These are phyloP conservation scores for Cynopterus sphinx DNA, from an alignment of 2,797 vertebrate species.

Conservation along the genomic window DNA sequence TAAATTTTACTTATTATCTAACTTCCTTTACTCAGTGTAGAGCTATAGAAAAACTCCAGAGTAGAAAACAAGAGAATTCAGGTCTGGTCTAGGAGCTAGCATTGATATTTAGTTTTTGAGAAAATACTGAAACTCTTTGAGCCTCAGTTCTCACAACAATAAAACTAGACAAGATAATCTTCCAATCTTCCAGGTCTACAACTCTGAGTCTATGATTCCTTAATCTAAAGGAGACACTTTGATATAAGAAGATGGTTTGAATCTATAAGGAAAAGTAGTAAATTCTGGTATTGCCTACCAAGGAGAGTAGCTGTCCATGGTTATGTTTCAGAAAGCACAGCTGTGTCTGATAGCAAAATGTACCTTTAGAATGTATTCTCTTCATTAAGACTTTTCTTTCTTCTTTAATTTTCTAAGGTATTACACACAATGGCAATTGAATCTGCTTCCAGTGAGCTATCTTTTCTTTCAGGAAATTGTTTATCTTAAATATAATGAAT, in stretches of 20 bases:
- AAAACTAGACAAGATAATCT: conserved; percentile 1
- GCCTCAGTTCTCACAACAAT: not conserved
- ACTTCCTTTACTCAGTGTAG: not conserved
- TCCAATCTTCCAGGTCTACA: not conserved
- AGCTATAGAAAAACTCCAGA: not conserved
- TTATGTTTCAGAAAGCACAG: not conserved
- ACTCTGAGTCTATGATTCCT: not conserved
- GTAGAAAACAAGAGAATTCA: not conserved
- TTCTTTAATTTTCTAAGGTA: not conserved
- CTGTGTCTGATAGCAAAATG: not conserved
- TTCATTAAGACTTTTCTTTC: not conserved
- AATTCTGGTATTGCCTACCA: not conserved
- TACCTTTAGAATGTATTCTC: not conserved
- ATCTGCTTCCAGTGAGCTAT: not conserved
- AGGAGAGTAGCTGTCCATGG: not conserved
- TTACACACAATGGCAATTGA: not conserved
- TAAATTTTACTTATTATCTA: not conserved
- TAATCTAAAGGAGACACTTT: not conserved
- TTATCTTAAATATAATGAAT: conserved; percentile 16
- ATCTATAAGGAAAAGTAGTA: not conserved
- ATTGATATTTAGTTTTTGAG: not conserved
- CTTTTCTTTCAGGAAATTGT: not conserved
- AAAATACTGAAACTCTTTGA: not conserved
- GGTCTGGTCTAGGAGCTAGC: not conserved
- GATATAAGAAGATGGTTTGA: not conserved